Evolutionary conservation across 2,797 vertebrate genomes (phyloP), one percentile per base, ranked within the genome.

Genomic region (Prunella strophiata): DNA sequence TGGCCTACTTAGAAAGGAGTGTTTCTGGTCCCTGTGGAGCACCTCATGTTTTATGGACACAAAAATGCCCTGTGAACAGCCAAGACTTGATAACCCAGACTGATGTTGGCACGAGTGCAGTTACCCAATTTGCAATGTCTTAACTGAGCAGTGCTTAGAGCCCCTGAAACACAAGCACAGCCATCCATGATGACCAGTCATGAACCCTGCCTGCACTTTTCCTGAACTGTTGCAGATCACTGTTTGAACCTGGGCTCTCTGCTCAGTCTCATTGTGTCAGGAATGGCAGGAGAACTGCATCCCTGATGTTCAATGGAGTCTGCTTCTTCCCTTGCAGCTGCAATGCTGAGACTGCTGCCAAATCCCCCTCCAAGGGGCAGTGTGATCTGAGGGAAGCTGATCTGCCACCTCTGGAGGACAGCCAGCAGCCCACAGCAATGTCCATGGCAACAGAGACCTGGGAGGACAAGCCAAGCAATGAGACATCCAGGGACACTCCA

Each of bases 381-480:
- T 96, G 97, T 98, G 98, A 98, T 97, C 96, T 67, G 94, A 97
- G 97, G 96, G 97, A 98, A 97, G 91, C 97, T 97, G 97, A 98
- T 97, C 97, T 97, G 97, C 97, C 97, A 93, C 75, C 96, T 97
- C 94, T 94, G 21, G 98, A 97, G 70, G 79, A 98, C 66, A 97
- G 89, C 97, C 98, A 97, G 97, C 98, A 98, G 96, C 97, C 97
- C 95, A 96, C 98, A 94, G 92, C 82, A 34, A 98, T 98, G 98
- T 97, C 98, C 98, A 98, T 98, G 98, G 98, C 98, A 98, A 98
- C 98, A 93, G 85, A 96, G 92, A 98, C 97, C 98, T 98, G 98
- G 98, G 85, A 98, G 97, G 98, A 97, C 42, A 97, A 98, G 91
- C 93, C 98, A 96, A 97, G 96, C 96, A 85, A 71, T 38, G 95